phyloP scores from a whole-genome alignment of 1,140 invertebrate species.

The Anastatus disparis region DNA sequence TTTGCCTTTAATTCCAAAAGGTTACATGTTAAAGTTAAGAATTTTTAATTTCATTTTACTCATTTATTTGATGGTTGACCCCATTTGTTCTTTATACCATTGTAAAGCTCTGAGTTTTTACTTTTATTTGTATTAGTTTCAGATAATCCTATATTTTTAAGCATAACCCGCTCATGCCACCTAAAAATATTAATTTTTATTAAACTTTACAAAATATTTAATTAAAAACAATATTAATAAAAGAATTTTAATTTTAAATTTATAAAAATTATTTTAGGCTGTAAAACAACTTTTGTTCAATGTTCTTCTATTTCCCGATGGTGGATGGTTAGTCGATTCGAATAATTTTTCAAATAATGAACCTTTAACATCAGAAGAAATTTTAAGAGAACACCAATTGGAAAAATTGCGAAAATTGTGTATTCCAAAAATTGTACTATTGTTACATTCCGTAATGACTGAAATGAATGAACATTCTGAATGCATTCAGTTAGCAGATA shows the following conservation, averaged over 20 bases:
- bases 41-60: no score
- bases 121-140: no score
- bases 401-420: constrained; percentile 80
- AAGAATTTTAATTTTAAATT: no score
- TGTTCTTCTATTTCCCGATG: constrained; percentile 87
- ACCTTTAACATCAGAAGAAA: constrained; percentile 59
- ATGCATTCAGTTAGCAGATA: constrained; percentile 82
- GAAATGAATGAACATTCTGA: constrained; percentile 80
- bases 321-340: constrained; percentile 88
- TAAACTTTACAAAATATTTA: not conserved
- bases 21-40: no score
- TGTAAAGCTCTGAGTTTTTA: no score
- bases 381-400: constrained; percentile 74
- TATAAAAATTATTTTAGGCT: constrained; percentile 62
- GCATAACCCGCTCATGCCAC: no score
- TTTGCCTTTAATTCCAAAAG: no score
- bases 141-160: no score
- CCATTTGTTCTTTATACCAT: no score
- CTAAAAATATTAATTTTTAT: not conserved
- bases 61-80: no score
- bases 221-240: not conserved
- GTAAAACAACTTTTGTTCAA: constrained; percentile 87
- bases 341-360: constrained; percentile 63
- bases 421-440: constrained; percentile 84
- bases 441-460: constrained; percentile 84